These are phyloP conservation scores for Dendrolimus pini DNA, from an alignment of 2,888 invertebrate genomes.

Conservation along the genomic window DNA sequence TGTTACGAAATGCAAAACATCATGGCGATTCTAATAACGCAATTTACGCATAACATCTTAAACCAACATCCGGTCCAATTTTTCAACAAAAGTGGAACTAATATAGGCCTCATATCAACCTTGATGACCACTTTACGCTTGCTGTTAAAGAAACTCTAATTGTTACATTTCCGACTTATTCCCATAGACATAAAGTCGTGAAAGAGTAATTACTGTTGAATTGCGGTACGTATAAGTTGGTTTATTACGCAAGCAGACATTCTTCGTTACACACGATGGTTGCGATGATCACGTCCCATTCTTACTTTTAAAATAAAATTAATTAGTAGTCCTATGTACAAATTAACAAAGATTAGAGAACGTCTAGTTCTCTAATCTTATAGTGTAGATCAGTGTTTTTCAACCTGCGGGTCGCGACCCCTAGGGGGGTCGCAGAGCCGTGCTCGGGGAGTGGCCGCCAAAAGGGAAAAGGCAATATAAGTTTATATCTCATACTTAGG, in stretches of 20 bases:
- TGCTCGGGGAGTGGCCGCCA: too few species aligned
- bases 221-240: background rate
- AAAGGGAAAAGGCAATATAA: too few species aligned
- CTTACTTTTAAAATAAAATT: conserved; percentile 6
- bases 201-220: background rate
- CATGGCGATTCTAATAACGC: conserved; percentile 13
- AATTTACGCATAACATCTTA: conserved; percentile 24
- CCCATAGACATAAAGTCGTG: background rate
- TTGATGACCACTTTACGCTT: conserved; percentile 11
- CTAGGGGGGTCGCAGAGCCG: too few species aligned
- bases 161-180: background rate
- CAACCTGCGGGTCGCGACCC: too few species aligned
- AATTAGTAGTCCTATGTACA: background rate
- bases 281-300: conserved; percentile 13
- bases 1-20: background rate
- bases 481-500: too few species aligned
- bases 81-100: conserved; percentile 49
- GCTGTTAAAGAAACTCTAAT: background rate
- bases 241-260: conserved; percentile 28
- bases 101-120: conserved; percentile 29
- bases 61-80: conserved; percentile 48
- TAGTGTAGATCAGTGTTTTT: too few species aligned
- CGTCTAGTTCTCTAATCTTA: too few species aligned
- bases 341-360: too few species aligned
- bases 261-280: conserved; percentile 40